Evolutionary conservation across 2,797 vertebrate genomes (phyloP).

Genomic region (Monodelphis domestica): DNA sequence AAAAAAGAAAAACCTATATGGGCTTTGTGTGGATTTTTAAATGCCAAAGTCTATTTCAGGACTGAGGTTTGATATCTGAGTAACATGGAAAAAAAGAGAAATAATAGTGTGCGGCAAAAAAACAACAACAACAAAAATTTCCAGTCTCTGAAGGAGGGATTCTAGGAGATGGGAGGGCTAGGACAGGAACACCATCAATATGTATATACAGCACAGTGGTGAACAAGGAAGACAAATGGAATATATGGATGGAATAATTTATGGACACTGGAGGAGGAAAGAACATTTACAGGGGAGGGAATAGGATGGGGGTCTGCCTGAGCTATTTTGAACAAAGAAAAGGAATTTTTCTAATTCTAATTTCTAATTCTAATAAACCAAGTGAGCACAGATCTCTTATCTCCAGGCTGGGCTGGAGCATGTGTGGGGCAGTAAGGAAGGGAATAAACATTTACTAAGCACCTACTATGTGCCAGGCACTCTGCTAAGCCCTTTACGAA

Average conservation of each 20-base stretch:
- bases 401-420: neutral
- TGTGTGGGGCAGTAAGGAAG: neutral
- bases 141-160: neutral
- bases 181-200: neutral
- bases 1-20: neutral
- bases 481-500: neutral
- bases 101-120: neutral
- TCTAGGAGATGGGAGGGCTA: neutral
- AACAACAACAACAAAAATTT: neutral
- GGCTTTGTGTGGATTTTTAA: neutral
- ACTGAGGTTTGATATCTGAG: neutral
- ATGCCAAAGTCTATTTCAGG: neutral
- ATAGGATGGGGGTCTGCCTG: neutral
- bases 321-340: neutral
- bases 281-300: neutral
- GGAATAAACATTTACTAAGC: neutral
- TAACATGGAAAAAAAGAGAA: neutral
- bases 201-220: neutral
- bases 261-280: neutral
- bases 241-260: neutral
- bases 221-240: neutral
- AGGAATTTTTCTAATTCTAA: too few relatives aligned
- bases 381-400: neutral
- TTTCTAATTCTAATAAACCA: too few relatives aligned
- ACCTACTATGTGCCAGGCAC: neutral